Evolutionary conservation across 2,797 vertebrate species (phyloP), one percentile per base, ranked within the genome.

Genomic region (Tenualosa ilisha): DNA sequence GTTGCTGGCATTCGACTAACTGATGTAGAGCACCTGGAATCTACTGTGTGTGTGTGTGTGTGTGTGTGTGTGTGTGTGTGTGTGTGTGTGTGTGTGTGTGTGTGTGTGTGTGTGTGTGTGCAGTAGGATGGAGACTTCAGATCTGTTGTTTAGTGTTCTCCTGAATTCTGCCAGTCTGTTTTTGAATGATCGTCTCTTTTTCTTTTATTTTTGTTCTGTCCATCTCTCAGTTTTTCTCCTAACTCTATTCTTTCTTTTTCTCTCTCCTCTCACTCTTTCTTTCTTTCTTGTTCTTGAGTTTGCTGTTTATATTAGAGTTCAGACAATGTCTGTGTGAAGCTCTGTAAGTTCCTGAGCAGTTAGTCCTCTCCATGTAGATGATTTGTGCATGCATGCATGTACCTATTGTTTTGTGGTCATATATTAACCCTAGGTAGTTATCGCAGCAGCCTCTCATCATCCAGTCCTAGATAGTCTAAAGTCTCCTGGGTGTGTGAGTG

Each of bases 21-120:
- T 75, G 17, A 75, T 40, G 37, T 37, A 17, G 31, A 75, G 68
- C 68, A 75, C 68, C 68, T 75, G 68, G 31, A 26, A 75, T 17
- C 68, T 40, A 9, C 13, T 43, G 31, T 20, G 12, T 68, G 63
- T 68, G 63, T 68, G 63, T 31, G 63, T 68, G 8, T 68, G 63
- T 68, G 63, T 68, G 63, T 68, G 63, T 17, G 51, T 65, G n/a
- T 15, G 12, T 68, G 63, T 68, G 63, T 68, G 63, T 31, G 63
- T 68, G 8, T 68, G 63, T 68, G 63, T 68, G 63, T 68, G 63
- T 17, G 51, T 65, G n/a, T 68, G n/a, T n/a, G 12, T 68, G 63
- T 68, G 63, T 68, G 63, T 31, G 63, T 68, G 8, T 68, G 63
- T 68, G 63, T 68, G 63, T 68, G 63, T 17, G 51, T 65, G n/a